Evolutionary conservation across 2,888 invertebrate genomes (phyloP).

Genomic region (Papilio demoleus): DNA sequence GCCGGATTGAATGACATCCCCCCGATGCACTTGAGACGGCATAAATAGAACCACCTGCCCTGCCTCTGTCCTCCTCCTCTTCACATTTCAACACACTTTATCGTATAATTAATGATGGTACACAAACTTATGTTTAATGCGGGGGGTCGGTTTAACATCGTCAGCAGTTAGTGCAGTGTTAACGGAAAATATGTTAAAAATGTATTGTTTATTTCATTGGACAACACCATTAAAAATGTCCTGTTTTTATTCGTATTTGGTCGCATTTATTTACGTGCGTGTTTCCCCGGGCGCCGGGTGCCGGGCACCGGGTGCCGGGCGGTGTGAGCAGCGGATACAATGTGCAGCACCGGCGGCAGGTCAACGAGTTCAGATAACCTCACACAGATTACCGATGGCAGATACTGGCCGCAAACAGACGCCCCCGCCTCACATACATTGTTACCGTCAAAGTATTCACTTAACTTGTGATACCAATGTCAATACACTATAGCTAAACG

Average conservation of each 20-base stretch:
- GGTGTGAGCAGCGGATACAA: neutral
- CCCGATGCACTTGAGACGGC: constrained; percentile 34
- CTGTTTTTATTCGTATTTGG: neutral
- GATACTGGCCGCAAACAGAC: neutral
- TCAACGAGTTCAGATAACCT: constrained; percentile 22
- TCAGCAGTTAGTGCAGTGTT: neutral
- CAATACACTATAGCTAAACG: no score
- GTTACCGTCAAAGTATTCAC: neutral
- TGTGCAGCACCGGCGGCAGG: neutral
- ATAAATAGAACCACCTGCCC: constrained; percentile 30
- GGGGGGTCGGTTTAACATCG: neutral
- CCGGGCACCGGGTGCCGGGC: no score
- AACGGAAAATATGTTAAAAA: no score
- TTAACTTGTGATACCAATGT: no score
- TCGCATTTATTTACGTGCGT: neutral
- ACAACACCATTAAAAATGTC: no score
- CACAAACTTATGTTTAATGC: neutral
- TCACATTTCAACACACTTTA: neutral
- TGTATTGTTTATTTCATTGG: no score
- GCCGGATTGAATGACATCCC: constrained; percentile 27
- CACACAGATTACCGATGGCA: neutral
- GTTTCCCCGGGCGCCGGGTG: neutral
- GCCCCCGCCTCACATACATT: neutral
- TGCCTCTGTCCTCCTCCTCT: neutral
- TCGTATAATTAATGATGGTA: constrained; percentile 23